Base-by-base conservation (phyloP, 1,140 invertebrate genomes). In the Drosophila novamexicana region DNA sequence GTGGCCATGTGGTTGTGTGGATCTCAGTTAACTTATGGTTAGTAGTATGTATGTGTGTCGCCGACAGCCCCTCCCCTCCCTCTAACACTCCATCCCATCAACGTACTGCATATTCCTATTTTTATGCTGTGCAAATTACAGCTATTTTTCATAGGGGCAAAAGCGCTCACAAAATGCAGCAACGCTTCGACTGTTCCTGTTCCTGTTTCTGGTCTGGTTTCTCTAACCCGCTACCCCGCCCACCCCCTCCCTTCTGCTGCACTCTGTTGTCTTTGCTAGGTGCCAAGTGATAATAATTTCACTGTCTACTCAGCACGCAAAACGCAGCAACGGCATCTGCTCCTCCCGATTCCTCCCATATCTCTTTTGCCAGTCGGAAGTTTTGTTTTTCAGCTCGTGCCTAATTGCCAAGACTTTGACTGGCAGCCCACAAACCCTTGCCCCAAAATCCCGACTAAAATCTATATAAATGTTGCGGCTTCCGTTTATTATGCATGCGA, bases 61-160 rank as follows among this genome's bases (percentile, higher is more conserved):
- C 49, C 49, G n/a, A 34, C 22, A 34, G 1, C 29, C 12, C 50
- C 50, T 32, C 29, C 10, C 42, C 44, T 12, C 18, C 22, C 22
- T 29, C 22, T 5, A 22, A 29, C 39, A 7, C 18, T 16, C n/a
- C n/a, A n/a, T 12, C 37, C 40, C 18, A 12, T 10, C 57, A 36
- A 14, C 9, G 10, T 0, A 44, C 69, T 47, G 69, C 71, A 80
- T 83, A 73, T 81, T 80, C 77, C 84, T 80, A 89, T 89, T 89
- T 89, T 89, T 89, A 89, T 89, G 84, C 84, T 89, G 84, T 89
- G 84, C 84, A 89, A 89, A 89, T 89, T 85, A 89, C 84, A 89
- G 84, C 80, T 89, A 89, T 89, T 89, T 89, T 89, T 89, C 84
- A 89, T 89, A 89, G 85, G 77, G 77, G 69, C 63, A 84, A 86